phyloP scores from a whole-genome alignment of 2,113 vertebrate genomes.

The Anseranas semipalmata region DNA sequence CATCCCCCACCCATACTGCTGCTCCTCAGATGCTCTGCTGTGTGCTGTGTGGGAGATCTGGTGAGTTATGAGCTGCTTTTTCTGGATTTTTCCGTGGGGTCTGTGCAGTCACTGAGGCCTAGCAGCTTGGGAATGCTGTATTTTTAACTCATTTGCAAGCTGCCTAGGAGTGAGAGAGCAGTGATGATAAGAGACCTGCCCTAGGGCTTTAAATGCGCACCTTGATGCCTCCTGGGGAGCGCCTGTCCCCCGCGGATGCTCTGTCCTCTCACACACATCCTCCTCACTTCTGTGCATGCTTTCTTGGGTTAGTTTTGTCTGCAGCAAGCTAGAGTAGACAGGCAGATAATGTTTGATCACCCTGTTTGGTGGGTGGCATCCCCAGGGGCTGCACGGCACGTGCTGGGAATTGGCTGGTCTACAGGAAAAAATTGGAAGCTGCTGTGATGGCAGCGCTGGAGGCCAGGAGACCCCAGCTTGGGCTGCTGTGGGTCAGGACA shows the following conservation, averaged over 20 bases:
- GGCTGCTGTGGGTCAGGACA: neutral
- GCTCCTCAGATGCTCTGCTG: fast-evolving
- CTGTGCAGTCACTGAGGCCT: neutral
- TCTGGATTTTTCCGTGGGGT: fast-evolving
- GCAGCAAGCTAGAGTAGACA: neutral
- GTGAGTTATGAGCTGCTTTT: neutral
- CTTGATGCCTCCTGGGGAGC: fast-evolving
- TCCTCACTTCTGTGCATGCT: fast-evolving
- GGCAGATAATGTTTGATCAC: neutral
- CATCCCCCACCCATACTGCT: fast-evolving
- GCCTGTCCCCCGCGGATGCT: fast-evolving
- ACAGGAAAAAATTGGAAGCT: fast-evolving
- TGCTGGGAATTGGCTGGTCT: neutral
- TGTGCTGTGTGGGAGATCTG: fast-evolving
- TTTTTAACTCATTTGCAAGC: neutral
- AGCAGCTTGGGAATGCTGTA: neutral
- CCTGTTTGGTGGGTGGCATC: fast-evolving
- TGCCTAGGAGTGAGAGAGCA: neutral
- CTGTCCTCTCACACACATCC: neutral
- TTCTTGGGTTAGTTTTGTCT: neutral
- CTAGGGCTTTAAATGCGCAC: fast-evolving
- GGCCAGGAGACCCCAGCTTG: neutral
- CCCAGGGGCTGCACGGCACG: neutral
- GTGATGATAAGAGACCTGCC: neutral
- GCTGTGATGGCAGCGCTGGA: neutral